These are phyloP conservation scores for Cottus gobio DNA, from an alignment of 2,113 vertebrate genomes.

Conservation along the genomic window DNA sequence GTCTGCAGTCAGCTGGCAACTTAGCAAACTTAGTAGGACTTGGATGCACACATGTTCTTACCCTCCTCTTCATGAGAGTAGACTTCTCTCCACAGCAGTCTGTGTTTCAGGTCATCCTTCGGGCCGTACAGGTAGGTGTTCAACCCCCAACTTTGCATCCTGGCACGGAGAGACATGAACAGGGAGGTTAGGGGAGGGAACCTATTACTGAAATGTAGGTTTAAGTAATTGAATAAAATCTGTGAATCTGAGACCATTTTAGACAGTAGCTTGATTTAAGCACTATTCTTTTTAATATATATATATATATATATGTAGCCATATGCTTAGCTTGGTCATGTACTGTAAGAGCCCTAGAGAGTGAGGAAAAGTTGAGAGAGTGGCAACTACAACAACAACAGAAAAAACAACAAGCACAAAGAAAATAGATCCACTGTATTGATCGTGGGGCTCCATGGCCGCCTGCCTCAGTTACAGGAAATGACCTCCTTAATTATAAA, in stretches of 20 bases:
- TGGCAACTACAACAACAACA: neutral
- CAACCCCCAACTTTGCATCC: conserved; percentile 85
- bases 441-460: conserved; percentile 29
- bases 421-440: conserved; percentile 54
- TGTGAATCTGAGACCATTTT: neutral
- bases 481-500: conserved; percentile 68
- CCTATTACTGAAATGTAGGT: neutral
- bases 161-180: conserved; percentile 36
- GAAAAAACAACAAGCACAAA: conserved; percentile 20
- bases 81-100: conserved; percentile 89
- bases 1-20: neutral
- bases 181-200: neutral
- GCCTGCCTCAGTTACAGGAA: conserved; percentile 67
- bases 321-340: neutral
- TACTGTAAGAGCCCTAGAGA: neutral
- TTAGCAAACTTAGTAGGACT: neutral
- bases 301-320: neutral
- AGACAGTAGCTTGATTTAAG: neutral
- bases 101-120: conserved; percentile 91
- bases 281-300: no score
- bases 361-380: neutral
- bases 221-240: neutral
- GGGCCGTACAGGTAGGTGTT: conserved; percentile 90
- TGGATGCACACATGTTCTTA: conserved; percentile 48
- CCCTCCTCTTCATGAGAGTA: conserved; percentile 89